Base-by-base conservation (phyloP, 2,113 vertebrate genomes). In the Artemisiospiza belli region DNA sequence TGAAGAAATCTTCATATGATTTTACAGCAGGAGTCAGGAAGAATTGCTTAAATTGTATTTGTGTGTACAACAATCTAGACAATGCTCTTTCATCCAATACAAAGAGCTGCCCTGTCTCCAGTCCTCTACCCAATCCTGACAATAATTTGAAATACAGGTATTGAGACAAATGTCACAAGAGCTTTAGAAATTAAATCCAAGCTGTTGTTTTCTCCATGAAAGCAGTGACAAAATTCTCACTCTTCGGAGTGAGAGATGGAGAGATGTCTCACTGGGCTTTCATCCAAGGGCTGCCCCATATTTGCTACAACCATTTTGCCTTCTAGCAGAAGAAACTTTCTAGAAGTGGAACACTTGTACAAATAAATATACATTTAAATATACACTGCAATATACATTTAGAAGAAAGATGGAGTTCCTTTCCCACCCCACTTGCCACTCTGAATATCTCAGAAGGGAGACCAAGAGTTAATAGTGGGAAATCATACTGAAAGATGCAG, bases 281-380 rank as follows among this genome's bases (percentile, higher is more conserved):
- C 54, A 23, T 44, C 21, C 15, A 31, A 57, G 14, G 17, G 24
- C 5, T 75, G 30, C 10, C 33, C 33, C 9, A 2, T 25, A 24
- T 14, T 13, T 75, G 10, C 3, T 37, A 6, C 0, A 1, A 41
- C 5, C 4, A 11, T 13, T 57, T 78, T 5, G 1, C 16, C 9
- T 11, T 74, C n/a, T 35, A 31, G 33, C 31, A 67, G 39, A 66
- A 66, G 15, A 9, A 49, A 44, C 5, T 4, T 41, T 27, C 8
- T 37, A 66, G 4, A 25, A 59, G 3, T 47, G 11, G 3, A 74
- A 8, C 47, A 33, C 21, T 55, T 1, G 0, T 3, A 39, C 6
- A 37, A 58, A 82, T 25, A 52, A 81, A n/a, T 9, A n/a, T n/a
- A n/a, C n/a, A n/a, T n/a, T n/a, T n/a, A n/a, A n/a, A n/a, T n/a